phyloP scores from a whole-genome alignment of 64 coral and sea anemone genomes.

The Pachyseris speciosa region DNA sequence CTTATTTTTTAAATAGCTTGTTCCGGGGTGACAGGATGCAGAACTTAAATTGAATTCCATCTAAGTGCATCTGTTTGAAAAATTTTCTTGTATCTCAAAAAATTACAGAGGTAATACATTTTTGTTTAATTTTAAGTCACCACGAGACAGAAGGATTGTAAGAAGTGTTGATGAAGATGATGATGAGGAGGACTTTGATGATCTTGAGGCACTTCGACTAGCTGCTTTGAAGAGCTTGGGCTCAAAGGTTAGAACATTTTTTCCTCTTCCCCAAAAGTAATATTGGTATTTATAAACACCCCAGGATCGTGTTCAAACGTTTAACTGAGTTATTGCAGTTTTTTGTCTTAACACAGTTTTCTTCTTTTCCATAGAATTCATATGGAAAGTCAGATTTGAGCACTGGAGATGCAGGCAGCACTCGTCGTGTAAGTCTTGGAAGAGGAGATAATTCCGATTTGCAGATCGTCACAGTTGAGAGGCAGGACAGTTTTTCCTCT shows the following conservation, averaged over 20 bases:
- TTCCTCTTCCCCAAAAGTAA: no score
- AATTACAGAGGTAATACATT: not conserved
- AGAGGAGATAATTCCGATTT: conserved; percentile 2
- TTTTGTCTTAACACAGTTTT: not conserved
- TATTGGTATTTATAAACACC: no score
- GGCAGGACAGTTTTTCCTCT: conserved; percentile 13
- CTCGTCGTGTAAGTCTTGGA: conserved; percentile 30
- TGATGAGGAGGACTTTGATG: conserved; percentile 26
- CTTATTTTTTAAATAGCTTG: no score
- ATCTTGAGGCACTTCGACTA: conserved; percentile 16
- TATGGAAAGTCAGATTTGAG: not conserved
- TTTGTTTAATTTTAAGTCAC: not conserved
- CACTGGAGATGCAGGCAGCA: not conserved
- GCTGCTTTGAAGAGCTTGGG: conserved; percentile 29
- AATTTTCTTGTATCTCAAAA: not conserved
- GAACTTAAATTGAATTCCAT: no score
- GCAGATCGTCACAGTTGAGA: conserved; percentile 13
- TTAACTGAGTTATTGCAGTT: not conserved
- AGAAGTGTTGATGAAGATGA: conserved; percentile 31
- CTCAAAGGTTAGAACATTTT: no score
- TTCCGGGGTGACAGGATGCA: no score
- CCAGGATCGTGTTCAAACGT: no score
- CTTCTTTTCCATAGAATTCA: not conserved
- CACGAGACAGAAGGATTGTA: conserved; percentile 18
- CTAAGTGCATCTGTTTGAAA: no score